These are phyloP conservation scores for Geotrypetes seraphini DNA, from an alignment of 2,797 vertebrate genomes.

Conservation along the genomic window DNA sequence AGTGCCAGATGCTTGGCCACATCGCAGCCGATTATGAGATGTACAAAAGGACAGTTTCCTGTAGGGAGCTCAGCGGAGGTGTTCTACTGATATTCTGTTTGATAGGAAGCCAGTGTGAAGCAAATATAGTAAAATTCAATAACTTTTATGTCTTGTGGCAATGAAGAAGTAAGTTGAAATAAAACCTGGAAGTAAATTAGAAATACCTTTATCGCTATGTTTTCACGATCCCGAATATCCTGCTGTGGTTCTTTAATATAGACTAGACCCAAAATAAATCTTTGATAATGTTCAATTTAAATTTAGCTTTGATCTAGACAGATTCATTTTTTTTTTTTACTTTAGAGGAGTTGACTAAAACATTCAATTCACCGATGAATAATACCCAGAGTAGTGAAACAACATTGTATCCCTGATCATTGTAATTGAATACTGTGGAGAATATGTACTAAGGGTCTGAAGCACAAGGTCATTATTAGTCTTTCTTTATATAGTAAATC, in stretches of 20 bases:
- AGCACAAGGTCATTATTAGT: no score
- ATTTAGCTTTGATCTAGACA: slow-evolving; percentile 4
- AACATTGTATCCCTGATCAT: no score
- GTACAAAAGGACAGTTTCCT: slow-evolving; percentile 62
- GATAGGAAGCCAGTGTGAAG: slow-evolving; percentile 56
- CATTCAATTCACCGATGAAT: no score
- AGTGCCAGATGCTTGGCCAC: slow-evolving; percentile 75
- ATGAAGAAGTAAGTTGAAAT: slow-evolving; percentile 40
- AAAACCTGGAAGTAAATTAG: slow-evolving; percentile 43
- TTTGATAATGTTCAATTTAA: slow-evolving; percentile 13
- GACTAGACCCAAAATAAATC: slow-evolving; percentile 20
- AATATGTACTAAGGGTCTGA: no score
- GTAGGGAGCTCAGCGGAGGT: slow-evolving; percentile 58
- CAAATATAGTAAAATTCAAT: slow-evolving; percentile 42
- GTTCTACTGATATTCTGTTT: slow-evolving; percentile 62
- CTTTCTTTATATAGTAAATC: no score
- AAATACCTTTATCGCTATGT: slow-evolving; percentile 19
- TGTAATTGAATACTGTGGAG: no score
- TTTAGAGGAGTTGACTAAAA: no score
- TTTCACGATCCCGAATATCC: slow-evolving; percentile 19
- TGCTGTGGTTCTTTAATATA: slow-evolving; percentile 9
- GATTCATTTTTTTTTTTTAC: slow-evolving; percentile 17
- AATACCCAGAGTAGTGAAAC: no score
- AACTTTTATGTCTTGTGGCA: slow-evolving; percentile 41
- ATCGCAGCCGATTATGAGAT: slow-evolving; percentile 73